Conservation (phyloP, 2,888 invertebrate species). For the Andrena dorsata region DNA sequence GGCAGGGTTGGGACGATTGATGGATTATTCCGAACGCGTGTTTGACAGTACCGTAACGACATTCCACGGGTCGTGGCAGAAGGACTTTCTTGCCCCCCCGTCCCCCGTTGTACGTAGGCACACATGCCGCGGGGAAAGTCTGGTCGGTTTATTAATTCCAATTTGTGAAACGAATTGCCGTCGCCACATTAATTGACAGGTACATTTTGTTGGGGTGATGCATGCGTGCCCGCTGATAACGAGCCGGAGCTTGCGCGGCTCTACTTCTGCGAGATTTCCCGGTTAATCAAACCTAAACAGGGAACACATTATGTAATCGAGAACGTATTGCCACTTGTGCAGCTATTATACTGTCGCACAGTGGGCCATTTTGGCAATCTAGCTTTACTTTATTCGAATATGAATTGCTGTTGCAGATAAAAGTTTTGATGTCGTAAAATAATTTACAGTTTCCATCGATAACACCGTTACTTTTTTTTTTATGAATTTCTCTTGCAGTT, state of each 20-base stretch:
- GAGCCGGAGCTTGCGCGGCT: neutral
- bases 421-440: no score
- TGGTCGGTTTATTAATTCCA: conserved; percentile 30
- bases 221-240: neutral
- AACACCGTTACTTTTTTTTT: no score
- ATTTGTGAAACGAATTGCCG: conserved; percentile 40
- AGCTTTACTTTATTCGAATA: no score
- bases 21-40: conserved; percentile 76
- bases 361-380: no score
- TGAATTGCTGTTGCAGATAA: no score
- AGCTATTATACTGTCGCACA: neutral
- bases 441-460: no score
- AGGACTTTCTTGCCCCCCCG: conserved; percentile 31
- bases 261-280: neutral
- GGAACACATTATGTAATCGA: neutral
- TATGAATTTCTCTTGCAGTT: no score
- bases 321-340: no score
- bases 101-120: neutral
- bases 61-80: conserved; percentile 63
- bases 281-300: neutral
- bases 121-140: conserved; percentile 16
- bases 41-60: conserved; percentile 74
- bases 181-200: conserved; percentile 38
- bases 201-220: conserved; percentile 5
- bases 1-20: conserved; percentile 62